Base-by-base conservation (phyloP, 1,140 invertebrate genomes). In the Meloidogyne floridensis region DNA sequence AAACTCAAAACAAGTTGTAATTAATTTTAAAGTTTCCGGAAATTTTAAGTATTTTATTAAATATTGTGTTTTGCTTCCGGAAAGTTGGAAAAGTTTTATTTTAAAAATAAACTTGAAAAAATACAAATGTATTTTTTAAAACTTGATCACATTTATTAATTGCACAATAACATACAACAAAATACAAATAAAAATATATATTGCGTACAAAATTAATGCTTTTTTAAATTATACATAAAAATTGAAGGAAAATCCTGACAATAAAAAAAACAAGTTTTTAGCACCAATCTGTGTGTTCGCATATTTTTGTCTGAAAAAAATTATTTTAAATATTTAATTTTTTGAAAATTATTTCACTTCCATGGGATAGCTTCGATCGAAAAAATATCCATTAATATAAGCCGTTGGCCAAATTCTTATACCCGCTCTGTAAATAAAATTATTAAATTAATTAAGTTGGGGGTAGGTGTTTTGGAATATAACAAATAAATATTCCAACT, bases 351-450 rank as follows among this genome's bases (percentile, higher is more conserved):
- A 9, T 75, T 9, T 70, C 20, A 79, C 77, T 65, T 86, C 85
- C 47, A 86, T 71, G 7, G 85, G 85, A 73, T 86, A 86, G 53
- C 83, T 86, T 20, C 85, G 75, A 77, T 86, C 85, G 56, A 86
- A 86, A 81, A 86, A 86, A 56, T 80, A 84, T 11, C 86, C 85
- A 79, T 86, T 86, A 0, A 86, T 86, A 71, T 86, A 86, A 11
- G 85, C 84, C 42, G 85, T 86, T 6, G 85, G 85, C 85, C 85
- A 82, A 53, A 86, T 87, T 51, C 84, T 18, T 70, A 86, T 79
- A 20, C 86, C 86, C 42, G 85, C 85, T 59, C 86, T 79, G 51
- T 53, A 43, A 42, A 59, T 15, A 5, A 65, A 65, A n/a, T n/a
- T 65, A 6, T 6, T 5, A 65, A 65, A n/a, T 65, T 65, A 13